A percentile compares a stretch with the other conserved stretches of the same genome.
Evolutionary conservation across 1,140 invertebrate genomes (phyloP).

Genomic region (Aphelinus atriplicis): DNA sequence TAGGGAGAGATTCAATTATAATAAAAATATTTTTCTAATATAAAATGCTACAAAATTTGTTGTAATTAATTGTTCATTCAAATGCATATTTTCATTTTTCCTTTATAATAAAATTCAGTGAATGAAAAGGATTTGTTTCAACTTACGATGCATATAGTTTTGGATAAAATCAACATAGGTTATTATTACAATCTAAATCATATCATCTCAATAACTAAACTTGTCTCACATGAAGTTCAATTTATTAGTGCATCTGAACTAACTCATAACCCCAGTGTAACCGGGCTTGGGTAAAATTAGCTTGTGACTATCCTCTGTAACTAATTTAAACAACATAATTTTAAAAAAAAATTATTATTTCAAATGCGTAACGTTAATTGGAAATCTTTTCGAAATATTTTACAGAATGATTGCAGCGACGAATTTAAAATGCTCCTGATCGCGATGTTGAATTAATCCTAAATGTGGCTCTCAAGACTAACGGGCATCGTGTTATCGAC

Average conservation of each 20-base stretch:
- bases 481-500: slow-evolving; percentile 41
- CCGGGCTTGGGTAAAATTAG: neutral
- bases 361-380: slow-evolving; percentile 5
- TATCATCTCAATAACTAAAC: no score
- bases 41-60: no score
- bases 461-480: slow-evolving; percentile 43
- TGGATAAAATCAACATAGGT: no score
- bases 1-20: no score
- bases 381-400: slow-evolving; percentile 51
- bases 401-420: slow-evolving; percentile 69
- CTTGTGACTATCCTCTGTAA: neutral
- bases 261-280: neutral
- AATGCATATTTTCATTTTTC: no score
- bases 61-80: no score
- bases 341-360: neutral
- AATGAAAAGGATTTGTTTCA: no score
- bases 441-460: slow-evolving; percentile 61
- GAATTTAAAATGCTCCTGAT: slow-evolving; percentile 70
- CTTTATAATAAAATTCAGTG: no score
- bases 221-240: no score
- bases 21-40: no score
- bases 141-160: no score
- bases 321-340: neutral
- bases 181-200: no score
- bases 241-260: slow-evolving; percentile 9